phyloP scores from a whole-genome alignment of 2,113 vertebrate species.

The Lasiurus cinereus region DNA sequence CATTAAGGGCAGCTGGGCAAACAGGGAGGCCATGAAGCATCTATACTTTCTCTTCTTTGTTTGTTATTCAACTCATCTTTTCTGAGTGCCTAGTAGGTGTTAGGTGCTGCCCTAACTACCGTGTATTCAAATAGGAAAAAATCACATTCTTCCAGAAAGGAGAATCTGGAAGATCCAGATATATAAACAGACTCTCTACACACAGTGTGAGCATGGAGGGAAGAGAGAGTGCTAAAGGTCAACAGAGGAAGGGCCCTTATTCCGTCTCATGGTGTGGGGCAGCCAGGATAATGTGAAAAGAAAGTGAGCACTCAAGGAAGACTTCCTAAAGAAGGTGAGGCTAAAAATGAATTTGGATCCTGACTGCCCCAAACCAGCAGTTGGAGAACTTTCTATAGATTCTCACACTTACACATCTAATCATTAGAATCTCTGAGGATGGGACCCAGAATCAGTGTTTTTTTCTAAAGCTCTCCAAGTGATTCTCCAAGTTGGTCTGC shows the following conservation, averaged over 20 bases:
- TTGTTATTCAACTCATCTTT: background rate
- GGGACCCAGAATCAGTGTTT: background rate
- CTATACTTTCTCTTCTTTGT: background rate
- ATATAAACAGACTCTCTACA: background rate
- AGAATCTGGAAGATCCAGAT: background rate
- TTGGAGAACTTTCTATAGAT: background rate
- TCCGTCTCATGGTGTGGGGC: background rate
- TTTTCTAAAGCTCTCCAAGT: background rate
- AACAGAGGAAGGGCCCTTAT: background rate
- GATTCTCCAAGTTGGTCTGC: background rate
- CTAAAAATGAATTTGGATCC: background rate
- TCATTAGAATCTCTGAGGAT: background rate
- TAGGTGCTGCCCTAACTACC: background rate
- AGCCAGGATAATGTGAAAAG: background rate
- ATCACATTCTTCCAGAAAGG: background rate
- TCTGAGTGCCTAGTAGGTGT: background rate
- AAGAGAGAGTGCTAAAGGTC: background rate
- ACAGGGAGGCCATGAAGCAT: fast-evolving
- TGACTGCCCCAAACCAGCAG: background rate
- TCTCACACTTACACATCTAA: background rate
- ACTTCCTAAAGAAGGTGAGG: background rate
- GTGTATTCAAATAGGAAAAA: background rate
- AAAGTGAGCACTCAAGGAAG: background rate
- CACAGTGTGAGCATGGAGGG: background rate
- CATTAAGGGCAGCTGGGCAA: background rate